These are phyloP conservation scores for Tenrec ecaudatus DNA, from an alignment of 2,113 vertebrate genomes.

Conservation along the genomic window DNA sequence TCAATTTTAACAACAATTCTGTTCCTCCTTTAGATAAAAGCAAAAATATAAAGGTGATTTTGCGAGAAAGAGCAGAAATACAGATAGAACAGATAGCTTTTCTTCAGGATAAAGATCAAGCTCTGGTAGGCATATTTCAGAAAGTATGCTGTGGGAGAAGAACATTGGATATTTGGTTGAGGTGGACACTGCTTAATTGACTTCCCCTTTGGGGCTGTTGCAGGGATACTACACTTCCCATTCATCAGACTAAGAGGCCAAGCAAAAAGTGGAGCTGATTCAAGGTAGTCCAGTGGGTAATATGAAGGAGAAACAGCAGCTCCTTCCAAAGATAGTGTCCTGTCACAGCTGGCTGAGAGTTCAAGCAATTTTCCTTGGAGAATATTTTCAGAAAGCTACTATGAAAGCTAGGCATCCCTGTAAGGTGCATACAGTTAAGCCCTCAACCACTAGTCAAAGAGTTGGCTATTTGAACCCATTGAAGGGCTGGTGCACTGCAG, in stretches of 20 bases:
- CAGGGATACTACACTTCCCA: no score
- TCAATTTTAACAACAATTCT: no score
- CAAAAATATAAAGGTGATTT: not conserved
- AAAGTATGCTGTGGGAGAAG: not conserved
- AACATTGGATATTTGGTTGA: no score
- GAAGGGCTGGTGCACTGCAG: not conserved
- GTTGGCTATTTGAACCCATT: not conserved
- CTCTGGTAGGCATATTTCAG: not conserved
- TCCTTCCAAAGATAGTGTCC: rapidly evolving
- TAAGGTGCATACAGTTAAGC: not conserved
- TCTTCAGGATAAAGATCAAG: not conserved
- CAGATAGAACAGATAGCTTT: not conserved
- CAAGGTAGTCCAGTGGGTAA: no score
- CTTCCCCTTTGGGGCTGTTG: not conserved
- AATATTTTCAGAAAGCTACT: not conserved
- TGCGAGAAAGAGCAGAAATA: not conserved
- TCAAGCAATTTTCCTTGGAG: not conserved
- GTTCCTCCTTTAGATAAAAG: not conserved
- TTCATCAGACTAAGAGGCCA: no score
- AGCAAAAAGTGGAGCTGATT: no score
- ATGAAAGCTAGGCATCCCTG: not conserved
- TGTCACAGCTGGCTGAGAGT: rapidly evolving
- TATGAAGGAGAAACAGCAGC: not conserved
- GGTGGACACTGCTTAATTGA: rapidly evolving
- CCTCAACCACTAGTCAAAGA: not conserved